Evolutionary conservation across 2,797 vertebrate genomes (phyloP).

Genomic region (Eulemur albifrons): DNA sequence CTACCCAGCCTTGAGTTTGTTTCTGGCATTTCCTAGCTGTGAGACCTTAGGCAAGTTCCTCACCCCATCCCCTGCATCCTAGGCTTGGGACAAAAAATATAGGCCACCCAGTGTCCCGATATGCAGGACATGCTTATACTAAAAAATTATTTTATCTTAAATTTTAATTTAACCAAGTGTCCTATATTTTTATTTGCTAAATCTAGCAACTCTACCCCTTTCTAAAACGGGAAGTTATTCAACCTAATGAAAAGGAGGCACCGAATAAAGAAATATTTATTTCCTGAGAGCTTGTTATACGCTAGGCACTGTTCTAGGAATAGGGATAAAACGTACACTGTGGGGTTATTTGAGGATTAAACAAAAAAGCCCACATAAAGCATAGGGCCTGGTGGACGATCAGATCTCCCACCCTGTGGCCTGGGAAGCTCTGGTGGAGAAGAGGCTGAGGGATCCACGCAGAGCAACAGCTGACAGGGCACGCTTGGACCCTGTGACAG

Average conservation of each 20-base stretch:
- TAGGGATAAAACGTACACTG: neutral
- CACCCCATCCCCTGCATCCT: neutral
- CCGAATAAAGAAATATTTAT: neutral
- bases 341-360: neutral
- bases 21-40: neutral
- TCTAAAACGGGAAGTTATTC: neutral
- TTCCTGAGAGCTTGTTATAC: neutral
- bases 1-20: neutral
- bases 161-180: neutral
- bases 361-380: neutral
- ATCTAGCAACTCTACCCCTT: neutral
- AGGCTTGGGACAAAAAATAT: neutral
- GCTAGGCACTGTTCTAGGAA: neutral
- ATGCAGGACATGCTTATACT: neutral
- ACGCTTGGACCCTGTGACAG: neutral
- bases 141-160: neutral
- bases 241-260: neutral
- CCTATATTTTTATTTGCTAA: neutral
- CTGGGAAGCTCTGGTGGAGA: neutral
- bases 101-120: neutral
- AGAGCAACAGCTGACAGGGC: neutral
- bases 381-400: neutral
- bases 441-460: no score
- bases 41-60: neutral
- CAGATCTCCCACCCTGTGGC: neutral